These are phyloP conservation scores for Therioaphis trifolii DNA, from an alignment of 2,888 invertebrate species.

Conservation along the genomic window DNA sequence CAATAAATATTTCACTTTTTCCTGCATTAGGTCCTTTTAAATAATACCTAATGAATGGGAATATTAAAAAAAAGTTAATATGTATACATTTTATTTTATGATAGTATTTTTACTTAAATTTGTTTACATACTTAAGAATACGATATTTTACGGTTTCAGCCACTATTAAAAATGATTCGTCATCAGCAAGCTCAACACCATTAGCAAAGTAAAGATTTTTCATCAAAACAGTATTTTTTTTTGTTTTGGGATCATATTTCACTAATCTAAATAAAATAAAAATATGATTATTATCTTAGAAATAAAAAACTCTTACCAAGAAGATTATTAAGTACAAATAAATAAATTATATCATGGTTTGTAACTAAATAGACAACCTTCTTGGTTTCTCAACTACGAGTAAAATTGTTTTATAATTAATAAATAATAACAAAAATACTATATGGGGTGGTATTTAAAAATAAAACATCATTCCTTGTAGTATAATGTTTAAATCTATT, in stretches of 20 bases:
- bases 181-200: conserved; percentile 83
- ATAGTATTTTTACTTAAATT: neutral
- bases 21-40: conserved; percentile 85
- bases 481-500: too few relatives aligned
- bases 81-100: neutral
- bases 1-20: conserved; percentile 81
- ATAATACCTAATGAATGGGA: conserved; percentile 73
- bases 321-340: too few relatives aligned
- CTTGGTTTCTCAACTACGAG: too few relatives aligned
- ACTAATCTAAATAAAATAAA: conserved; percentile 75
- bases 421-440: too few relatives aligned
- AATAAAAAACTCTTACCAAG: too few relatives aligned
- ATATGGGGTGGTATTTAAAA: too few relatives aligned
- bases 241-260: conserved; percentile 82
- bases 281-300: neutral
- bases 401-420: too few relatives aligned
- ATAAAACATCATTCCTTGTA: too few relatives aligned
- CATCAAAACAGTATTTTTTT: conserved; percentile 80
- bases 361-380: too few relatives aligned
- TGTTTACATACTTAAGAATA: conserved; percentile 73
- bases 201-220: conserved; percentile 87
- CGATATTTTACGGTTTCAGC: conserved; percentile 78
- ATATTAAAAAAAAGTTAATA: neutral
- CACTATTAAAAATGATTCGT: conserved; percentile 84
- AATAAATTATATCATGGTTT: too few relatives aligned